Evolutionary conservation across 2,113 vertebrate genomes (phyloP).

Genomic region (Dicaeum eximium): DNA sequence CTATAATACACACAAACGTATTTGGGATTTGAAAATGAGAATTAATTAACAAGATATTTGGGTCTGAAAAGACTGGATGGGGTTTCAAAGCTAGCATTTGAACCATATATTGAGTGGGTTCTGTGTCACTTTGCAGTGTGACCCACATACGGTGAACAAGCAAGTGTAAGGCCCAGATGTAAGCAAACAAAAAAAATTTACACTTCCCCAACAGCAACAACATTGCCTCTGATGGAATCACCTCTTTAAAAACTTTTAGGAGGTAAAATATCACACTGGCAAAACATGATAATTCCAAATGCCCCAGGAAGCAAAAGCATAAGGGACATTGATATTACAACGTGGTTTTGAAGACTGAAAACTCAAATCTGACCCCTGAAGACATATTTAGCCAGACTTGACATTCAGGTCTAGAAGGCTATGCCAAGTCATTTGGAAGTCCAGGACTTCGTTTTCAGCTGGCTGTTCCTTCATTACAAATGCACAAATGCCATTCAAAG

Average conservation of each 20-base stretch:
- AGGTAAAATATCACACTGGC: background rate
- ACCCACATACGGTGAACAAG: background rate
- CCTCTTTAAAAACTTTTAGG: background rate
- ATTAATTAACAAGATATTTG: background rate
- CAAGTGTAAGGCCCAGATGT: background rate
- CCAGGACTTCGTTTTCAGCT: background rate
- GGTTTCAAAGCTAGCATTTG: background rate
- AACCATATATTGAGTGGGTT: background rate
- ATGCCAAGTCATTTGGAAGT: conserved; percentile 1
- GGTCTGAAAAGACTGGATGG: background rate
- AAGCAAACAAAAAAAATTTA: background rate
- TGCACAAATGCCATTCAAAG: conserved; percentile 15
- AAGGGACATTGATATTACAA: background rate
- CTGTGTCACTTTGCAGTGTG: background rate
- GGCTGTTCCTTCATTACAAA: background rate
- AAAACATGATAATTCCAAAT: background rate
- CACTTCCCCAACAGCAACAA: background rate
- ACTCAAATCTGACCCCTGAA: background rate
- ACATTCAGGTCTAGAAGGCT: conserved; percentile 22
- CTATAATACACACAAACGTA: background rate
- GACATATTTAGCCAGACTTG: background rate
- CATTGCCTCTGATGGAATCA: background rate
- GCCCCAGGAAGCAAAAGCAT: background rate
- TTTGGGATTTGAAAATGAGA: background rate
- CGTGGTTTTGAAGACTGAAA: background rate